A percentile compares a stretch with the other conserved stretches of the same genome.
Conservation (phyloP, 2,797 vertebrate species). For the Phrynocephalus forsythii region DNA sequence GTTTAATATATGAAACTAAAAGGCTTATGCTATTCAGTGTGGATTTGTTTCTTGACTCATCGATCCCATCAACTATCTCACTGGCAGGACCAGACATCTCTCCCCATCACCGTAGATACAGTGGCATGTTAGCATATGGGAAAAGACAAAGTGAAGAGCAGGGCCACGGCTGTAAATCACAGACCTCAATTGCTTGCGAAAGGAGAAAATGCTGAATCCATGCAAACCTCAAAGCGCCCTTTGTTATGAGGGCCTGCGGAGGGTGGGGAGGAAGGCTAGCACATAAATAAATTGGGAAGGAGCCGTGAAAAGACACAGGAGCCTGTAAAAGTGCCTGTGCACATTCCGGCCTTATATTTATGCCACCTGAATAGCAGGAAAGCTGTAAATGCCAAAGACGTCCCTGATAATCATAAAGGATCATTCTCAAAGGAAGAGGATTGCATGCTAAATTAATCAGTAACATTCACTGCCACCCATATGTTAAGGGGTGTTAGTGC, state of each 20-base stretch:
- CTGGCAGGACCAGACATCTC: background rate
- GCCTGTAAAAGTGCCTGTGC: conserved; percentile 50
- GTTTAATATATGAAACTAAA: background rate
- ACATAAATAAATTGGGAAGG: conserved; percentile 56
- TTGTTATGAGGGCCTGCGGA: conserved; percentile 27
- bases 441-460: background rate
- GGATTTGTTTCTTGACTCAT: background rate
- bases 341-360: conserved; percentile 49
- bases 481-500: no score
- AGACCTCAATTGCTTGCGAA: conserved; percentile 57
- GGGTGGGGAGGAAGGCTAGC: conserved; percentile 18
- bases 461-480: background rate
- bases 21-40: background rate
- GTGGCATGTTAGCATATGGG: background rate
- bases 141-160: conserved; percentile 2
- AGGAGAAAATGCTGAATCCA: conserved; percentile 47
- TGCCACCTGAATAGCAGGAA: conserved; percentile 47
- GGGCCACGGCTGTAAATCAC: conserved; percentile 54
- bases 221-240: conserved; percentile 55
- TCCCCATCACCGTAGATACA: fast-evolving
- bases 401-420: background rate
- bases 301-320: conserved; percentile 44
- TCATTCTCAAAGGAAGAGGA: background rate
- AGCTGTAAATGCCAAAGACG: conserved; percentile 30
- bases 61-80: background rate